Percentiles rank a stretch among this genome's conserved stretches.
Evolutionary conservation across 2,888 invertebrate genomes (phyloP).

Genomic region (Chironomus riparius): DNA sequence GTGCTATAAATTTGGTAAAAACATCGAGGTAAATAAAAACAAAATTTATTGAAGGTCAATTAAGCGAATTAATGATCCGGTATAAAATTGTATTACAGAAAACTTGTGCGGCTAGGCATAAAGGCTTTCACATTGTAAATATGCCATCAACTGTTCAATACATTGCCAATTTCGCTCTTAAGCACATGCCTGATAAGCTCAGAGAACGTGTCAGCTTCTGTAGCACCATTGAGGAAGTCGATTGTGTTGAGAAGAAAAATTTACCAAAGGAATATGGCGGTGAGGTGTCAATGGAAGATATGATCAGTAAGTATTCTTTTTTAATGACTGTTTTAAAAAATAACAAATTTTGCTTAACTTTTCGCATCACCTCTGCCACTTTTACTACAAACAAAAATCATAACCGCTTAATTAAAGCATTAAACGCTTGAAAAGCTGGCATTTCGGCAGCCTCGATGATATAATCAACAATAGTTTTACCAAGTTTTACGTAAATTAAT

Average conservation of each 20-base stretch:
- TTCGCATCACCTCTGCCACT: too few relatives aligned
- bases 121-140: constrained; percentile 66
- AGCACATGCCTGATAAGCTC: constrained; percentile 67
- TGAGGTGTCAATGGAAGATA: constrained; percentile 67
- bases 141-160: constrained; percentile 65
- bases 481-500: too few relatives aligned
- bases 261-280: constrained; percentile 78
- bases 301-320: constrained; percentile 57
- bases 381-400: too few relatives aligned
- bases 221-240: constrained; percentile 52
- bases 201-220: constrained; percentile 59
- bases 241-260: constrained; percentile 49
- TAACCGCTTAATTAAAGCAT: too few relatives aligned
- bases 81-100: constrained; percentile 44
- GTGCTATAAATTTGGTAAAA: constrained; percentile 69
- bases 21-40: constrained; percentile 55
- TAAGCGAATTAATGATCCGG: not conserved
- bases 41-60: not conserved
- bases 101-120: constrained; percentile 69
- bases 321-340: constrained; percentile 8
- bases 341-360: not conserved
- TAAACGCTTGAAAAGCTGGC: too few relatives aligned
- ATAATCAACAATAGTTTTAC: too few relatives aligned
- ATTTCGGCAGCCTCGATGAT: too few relatives aligned
- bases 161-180: constrained; percentile 66